Evolutionary conservation across 2,888 invertebrate species (phyloP).

Genomic region (Baccha elongata): DNA sequence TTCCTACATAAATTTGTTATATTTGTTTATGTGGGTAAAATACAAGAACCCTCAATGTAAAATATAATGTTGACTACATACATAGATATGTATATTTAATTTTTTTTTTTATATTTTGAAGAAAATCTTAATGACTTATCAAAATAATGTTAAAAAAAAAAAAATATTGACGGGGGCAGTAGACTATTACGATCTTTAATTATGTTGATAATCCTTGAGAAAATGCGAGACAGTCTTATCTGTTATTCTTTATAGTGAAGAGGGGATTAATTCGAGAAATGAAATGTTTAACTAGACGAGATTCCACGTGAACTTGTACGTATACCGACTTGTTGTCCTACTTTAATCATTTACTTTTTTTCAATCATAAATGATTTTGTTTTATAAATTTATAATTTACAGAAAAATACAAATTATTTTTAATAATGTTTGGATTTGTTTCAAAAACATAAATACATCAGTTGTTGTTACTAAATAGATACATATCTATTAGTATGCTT

Average conservation of each 20-base stretch:
- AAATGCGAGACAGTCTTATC: constrained; percentile 25
- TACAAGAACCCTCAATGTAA: too few species aligned
- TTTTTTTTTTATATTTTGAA: too few species aligned
- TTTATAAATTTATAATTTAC: too few species aligned
- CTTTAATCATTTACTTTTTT: too few species aligned
- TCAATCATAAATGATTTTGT: too few species aligned
- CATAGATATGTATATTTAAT: background rate
- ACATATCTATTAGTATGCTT: too few species aligned
- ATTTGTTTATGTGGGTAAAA: background rate
- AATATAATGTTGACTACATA: too few species aligned
- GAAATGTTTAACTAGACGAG: background rate
- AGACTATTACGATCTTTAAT: constrained; percentile 31
- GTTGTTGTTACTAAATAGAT: too few species aligned
- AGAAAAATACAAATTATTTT: too few species aligned
- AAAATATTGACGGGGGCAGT: background rate
- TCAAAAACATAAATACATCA: too few species aligned
- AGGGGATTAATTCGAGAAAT: background rate
- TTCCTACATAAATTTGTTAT: background rate
- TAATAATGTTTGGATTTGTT: too few species aligned
- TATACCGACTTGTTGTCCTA: constrained; percentile 1
- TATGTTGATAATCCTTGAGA: constrained; percentile 29
- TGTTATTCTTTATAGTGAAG: background rate
- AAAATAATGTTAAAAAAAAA: background rate
- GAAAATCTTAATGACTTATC: too few species aligned
- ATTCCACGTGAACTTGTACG: background rate